Percentiles rank a stretch among this genome's conserved stretches.
Conservation (phyloP, 2,888 invertebrate genomes). For the Pycnomerus fuliginosus region DNA sequence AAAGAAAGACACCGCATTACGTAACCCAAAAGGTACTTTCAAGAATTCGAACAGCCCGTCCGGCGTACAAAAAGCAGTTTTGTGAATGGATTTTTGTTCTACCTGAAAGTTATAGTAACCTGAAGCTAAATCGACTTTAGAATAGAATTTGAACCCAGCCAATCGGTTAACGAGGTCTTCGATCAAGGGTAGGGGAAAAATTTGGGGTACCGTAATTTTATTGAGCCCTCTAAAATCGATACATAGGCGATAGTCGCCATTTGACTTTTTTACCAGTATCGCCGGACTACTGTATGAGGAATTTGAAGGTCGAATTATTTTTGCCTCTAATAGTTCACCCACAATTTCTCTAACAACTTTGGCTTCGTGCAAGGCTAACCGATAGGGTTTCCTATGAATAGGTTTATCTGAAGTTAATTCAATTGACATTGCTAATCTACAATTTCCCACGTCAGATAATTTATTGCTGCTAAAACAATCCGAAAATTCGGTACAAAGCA, state of each 20-base stretch:
- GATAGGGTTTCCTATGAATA: conserved; percentile 1
- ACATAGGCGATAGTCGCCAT: conserved; percentile 2
- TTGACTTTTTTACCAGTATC: conserved; percentile 7
- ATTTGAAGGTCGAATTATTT: neutral
- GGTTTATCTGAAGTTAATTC: neutral
- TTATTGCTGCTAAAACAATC: conserved; percentile 1
- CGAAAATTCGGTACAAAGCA: neutral
- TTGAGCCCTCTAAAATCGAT: conserved; percentile 23
- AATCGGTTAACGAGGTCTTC: conserved; percentile 24
- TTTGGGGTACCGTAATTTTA: conserved; percentile 12
- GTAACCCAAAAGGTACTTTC: neutral
- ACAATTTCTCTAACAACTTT: conserved; percentile 1
- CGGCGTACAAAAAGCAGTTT: conserved; percentile 31
- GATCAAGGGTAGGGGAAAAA: conserved; percentile 19
- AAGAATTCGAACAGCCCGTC: conserved; percentile 1
- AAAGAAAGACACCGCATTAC: conserved; percentile 12
- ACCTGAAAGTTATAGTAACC: conserved; percentile 39
- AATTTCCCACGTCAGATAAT: conserved; percentile 2
- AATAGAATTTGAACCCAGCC: conserved; percentile 20
- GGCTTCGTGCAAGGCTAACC: neutral
- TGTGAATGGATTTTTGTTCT: conserved; percentile 25
- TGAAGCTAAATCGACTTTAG: conserved; percentile 27
- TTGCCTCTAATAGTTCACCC: neutral
- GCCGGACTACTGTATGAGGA: conserved; percentile 3
- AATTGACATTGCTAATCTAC: neutral